phyloP scores from a whole-genome alignment of 92 coral and sea anemone genomes.

The Scolanthus callimorphus region DNA sequence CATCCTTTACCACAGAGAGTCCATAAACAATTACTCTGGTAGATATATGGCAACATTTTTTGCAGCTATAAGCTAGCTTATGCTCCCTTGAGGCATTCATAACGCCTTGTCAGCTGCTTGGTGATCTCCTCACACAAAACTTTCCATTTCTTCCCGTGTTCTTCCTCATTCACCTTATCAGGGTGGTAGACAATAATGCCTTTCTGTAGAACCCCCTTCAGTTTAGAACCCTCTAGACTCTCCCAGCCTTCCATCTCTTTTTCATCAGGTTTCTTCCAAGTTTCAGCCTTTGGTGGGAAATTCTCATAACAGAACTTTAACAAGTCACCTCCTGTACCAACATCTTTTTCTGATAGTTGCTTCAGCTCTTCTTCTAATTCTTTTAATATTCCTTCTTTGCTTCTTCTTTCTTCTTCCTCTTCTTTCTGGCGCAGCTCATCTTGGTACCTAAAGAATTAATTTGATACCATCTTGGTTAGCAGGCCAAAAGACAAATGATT shows the following conservation, averaged over 20 bases:
- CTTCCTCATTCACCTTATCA: slow-evolving; percentile 52
- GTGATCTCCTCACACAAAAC: slow-evolving; percentile 77
- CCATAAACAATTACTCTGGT: too few species aligned
- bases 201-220: slow-evolving; percentile 41
- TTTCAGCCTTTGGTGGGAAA: slow-evolving; percentile 60
- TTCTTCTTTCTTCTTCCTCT: slow-evolving; percentile 44
- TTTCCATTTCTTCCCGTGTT: slow-evolving; percentile 82
- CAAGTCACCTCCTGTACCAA: slow-evolving; percentile 21
- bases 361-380: slow-evolving; percentile 57
- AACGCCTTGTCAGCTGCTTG: slow-evolving; percentile 53
- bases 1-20: too few species aligned
- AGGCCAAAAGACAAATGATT: too few species aligned
- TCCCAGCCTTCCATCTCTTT: slow-evolving; percentile 45
- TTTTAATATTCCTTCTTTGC: slow-evolving; percentile 34
- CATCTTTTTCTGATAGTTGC: slow-evolving; percentile 42
- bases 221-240: slow-evolving; percentile 6
- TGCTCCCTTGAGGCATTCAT: slow-evolving; percentile 49
- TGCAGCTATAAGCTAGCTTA: too few species aligned
- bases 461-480: too few species aligned
- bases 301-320: slow-evolving; percentile 48
- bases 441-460: too few species aligned
- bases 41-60: too few species aligned
- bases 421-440: slow-evolving; percentile 57
- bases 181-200: slow-evolving; percentile 74
- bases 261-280: slow-evolving; percentile 53